These are phyloP conservation scores for Nebria ingens DNA, from an alignment of 1,140 invertebrate genomes.

Conservation along the genomic window DNA sequence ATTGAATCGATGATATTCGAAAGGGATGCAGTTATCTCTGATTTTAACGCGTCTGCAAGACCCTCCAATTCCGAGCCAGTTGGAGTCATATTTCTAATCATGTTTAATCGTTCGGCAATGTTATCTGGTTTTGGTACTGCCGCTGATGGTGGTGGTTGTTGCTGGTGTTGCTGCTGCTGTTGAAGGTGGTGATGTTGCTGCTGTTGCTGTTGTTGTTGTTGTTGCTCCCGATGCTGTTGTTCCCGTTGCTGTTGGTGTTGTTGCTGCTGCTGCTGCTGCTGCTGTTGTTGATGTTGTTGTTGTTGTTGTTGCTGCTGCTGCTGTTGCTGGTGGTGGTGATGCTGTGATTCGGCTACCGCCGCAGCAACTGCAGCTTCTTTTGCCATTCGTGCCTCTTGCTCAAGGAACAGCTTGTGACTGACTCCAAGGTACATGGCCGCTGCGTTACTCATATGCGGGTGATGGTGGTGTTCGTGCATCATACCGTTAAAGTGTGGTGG, in stretches of 20 bases:
- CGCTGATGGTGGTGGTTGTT: conserved; percentile 15
- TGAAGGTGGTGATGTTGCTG: conserved; percentile 30
- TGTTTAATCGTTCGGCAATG: conserved; percentile 50
- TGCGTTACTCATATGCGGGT: conserved; percentile 51
- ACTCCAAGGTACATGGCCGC: conserved; percentile 65
- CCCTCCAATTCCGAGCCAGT: conserved; percentile 71
- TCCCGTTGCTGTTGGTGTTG: conserved; percentile 25
- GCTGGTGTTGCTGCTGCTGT: conserved; percentile 22
- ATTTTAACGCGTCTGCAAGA: conserved; percentile 78
- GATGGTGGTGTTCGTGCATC: conserved; percentile 41
- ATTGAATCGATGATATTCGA: conserved; percentile 81
- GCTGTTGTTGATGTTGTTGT: conserved; percentile 34
- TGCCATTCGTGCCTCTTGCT: conserved; percentile 60
- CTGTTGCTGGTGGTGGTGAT: conserved; percentile 44
- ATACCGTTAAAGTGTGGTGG: conserved; percentile 34
- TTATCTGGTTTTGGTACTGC: conserved; percentile 21
- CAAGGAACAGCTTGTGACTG: conserved; percentile 60
- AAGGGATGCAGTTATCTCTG: conserved; percentile 75
- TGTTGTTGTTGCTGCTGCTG: conserved; percentile 37
- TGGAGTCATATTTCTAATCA: conserved; percentile 47
- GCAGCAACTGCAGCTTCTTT: conserved; percentile 50
- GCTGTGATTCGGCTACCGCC: conserved; percentile 36
- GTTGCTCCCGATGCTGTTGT: conserved; percentile 33
- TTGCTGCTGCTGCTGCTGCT: conserved; percentile 28
- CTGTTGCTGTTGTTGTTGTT: conserved; percentile 31